phyloP scores from a whole-genome alignment of 2,888 invertebrate species.

The Acrobasis repandana region DNA sequence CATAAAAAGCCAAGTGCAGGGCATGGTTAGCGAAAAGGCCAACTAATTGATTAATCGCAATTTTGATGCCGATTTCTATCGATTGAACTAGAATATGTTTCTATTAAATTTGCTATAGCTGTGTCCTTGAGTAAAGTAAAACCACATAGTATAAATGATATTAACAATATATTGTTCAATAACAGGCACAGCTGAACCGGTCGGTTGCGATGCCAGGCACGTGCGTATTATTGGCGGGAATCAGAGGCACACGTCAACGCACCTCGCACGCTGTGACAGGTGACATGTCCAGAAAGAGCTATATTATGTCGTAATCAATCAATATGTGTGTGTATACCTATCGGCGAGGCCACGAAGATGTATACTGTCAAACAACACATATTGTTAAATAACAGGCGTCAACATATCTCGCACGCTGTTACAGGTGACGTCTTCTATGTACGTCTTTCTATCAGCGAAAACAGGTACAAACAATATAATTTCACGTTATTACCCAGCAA shows the following conservation, averaged over 20 bases:
- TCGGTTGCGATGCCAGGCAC: conserved; percentile 58
- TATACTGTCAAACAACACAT: too few relatives aligned
- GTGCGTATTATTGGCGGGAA: conserved; percentile 77
- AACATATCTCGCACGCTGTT: too few relatives aligned
- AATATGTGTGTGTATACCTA: too few relatives aligned
- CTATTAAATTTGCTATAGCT: too few relatives aligned
- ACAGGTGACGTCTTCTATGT: too few relatives aligned
- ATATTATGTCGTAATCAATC: neutral
- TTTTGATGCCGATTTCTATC: neutral
- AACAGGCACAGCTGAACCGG: conserved; percentile 48
- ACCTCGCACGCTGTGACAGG: conserved; percentile 36
- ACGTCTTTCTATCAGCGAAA: too few relatives aligned
- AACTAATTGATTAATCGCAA: neutral
- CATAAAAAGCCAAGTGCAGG: neutral
- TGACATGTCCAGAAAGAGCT: neutral
- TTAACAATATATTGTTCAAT: conserved; percentile 61
- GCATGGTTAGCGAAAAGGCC: neutral
- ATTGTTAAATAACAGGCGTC: too few relatives aligned
- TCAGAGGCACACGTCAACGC: conserved; percentile 64
- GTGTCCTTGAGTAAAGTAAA: too few relatives aligned
- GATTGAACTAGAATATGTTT: neutral
- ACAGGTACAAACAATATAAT: too few relatives aligned
- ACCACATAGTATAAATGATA: too few relatives aligned
- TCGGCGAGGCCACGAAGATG: too few relatives aligned
- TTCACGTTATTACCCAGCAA: too few relatives aligned